phyloP scores from a whole-genome alignment of 2,113 vertebrate species.

The Proterorhinus semilunaris region DNA sequence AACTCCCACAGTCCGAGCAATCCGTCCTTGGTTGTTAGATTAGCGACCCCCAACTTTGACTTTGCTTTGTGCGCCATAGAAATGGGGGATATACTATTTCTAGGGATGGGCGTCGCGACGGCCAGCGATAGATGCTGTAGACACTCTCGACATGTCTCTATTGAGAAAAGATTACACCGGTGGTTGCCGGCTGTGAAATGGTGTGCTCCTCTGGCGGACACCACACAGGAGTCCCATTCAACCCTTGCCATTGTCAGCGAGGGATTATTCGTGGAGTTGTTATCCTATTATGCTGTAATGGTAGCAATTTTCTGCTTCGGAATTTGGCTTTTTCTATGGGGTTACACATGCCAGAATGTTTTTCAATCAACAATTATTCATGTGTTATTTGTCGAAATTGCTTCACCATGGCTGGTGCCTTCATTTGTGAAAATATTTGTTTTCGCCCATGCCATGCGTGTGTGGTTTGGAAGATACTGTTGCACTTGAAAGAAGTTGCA shows the following conservation, averaged over 20 bases:
- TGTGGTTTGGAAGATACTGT: slow-evolving; percentile 2
- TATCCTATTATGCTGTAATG: slow-evolving; percentile 77
- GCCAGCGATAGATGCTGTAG: slow-evolving; percentile 35
- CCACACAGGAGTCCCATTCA: slow-evolving; percentile 66
- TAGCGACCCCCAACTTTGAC: slow-evolving; percentile 27
- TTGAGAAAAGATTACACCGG: slow-evolving; percentile 70
- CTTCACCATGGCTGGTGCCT: slow-evolving; percentile 28
- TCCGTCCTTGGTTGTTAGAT: slow-evolving; percentile 31
- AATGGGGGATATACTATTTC: slow-evolving; percentile 43
- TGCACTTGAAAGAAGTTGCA: not conserved
- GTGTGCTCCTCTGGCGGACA: slow-evolving; percentile 53
- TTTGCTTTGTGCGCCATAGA: slow-evolving; percentile 45
- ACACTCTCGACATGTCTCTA: slow-evolving; percentile 56
- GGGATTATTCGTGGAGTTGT: slow-evolving; percentile 78
- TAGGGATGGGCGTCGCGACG: slow-evolving; percentile 17
- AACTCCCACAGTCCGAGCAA: slow-evolving; percentile 6
- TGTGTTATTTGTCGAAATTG: slow-evolving; percentile 46
- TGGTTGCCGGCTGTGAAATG: slow-evolving; percentile 63
- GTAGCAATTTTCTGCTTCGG: slow-evolving; percentile 72
- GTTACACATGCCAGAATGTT: slow-evolving; percentile 45
- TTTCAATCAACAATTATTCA: slow-evolving; percentile 49
- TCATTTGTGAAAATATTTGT: slow-evolving; percentile 5
- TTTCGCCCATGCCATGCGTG: slow-evolving; percentile 2
- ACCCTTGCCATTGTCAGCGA: slow-evolving; percentile 61
- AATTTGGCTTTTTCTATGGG: slow-evolving; percentile 55